Evolutionary conservation across 2,888 invertebrate genomes (phyloP).

Genomic region (Morpho deidamia): DNA sequence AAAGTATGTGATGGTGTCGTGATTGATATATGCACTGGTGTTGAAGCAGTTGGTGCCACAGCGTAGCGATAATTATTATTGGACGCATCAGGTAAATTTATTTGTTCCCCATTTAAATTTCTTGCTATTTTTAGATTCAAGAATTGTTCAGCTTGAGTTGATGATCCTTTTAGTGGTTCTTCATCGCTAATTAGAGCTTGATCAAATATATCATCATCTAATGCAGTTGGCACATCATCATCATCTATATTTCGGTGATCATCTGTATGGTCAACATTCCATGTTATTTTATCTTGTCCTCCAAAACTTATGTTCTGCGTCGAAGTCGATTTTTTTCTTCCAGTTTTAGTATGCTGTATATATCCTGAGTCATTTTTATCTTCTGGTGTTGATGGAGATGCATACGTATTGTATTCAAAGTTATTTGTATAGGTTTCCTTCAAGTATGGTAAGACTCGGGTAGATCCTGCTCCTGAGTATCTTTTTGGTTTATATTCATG

Average conservation of each 20-base stretch:
- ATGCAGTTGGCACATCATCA: slow-evolving; percentile 42
- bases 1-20: slow-evolving; percentile 31
- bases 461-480: slow-evolving; percentile 32
- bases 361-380: slow-evolving; percentile 40
- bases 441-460: slow-evolving; percentile 37
- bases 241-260: slow-evolving; percentile 36
- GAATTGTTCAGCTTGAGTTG: slow-evolving; percentile 51
- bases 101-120: slow-evolving; percentile 47
- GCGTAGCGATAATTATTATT: slow-evolving; percentile 60
- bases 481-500: slow-evolving; percentile 59
- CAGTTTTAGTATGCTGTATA: slow-evolving; percentile 38
- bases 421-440: slow-evolving; percentile 53
- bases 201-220: slow-evolving; percentile 43
- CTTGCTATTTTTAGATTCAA: slow-evolving; percentile 58
- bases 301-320: slow-evolving; percentile 67
- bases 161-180: slow-evolving; percentile 44
- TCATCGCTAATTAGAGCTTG: slow-evolving; percentile 36
- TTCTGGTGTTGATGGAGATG: slow-evolving; percentile 51
- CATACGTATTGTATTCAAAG: slow-evolving; percentile 55
- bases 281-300: slow-evolving; percentile 54
- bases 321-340: slow-evolving; percentile 63
- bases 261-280: slow-evolving; percentile 50
- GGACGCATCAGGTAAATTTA: slow-evolving; percentile 53
- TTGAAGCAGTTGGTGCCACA: slow-evolving; percentile 45
- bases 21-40: slow-evolving; percentile 35